Evolutionary conservation across 2,797 vertebrate genomes (phyloP), one percentile per base, ranked within the genome.

Genomic region (Zenarchopterus dispar): DNA sequence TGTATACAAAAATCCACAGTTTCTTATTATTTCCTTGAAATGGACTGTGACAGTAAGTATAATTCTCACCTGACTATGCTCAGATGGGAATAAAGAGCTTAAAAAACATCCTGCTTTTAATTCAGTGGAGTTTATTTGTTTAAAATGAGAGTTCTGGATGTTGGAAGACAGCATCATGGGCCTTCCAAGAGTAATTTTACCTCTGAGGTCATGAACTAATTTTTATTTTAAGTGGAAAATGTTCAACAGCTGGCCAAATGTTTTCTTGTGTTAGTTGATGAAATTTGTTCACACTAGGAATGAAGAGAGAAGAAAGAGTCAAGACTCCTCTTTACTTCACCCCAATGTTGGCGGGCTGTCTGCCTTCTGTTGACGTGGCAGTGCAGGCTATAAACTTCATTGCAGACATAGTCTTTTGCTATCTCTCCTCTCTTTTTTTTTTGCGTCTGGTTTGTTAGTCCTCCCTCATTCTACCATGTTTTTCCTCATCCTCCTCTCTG

Each of bases 361-460:
- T 66, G 73, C 88, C 73, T 70, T 62, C 70, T 85, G 89, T 87
- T 89, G 90, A 93, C 91, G 93, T 94, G 93, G 93, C 93, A 91
- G 80, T 80, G 77, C 75, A 80, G 74, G 67, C 80, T 70, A 11
- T 82, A 82, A 90, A 92, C 84, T 81, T 79, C 79, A 87, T 70
- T 73, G 78, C 92, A 93, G 90, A 93, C 90, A 90, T 84, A 71
- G 77, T 53, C 70, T 72, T 62, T 55, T 56, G 76, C 55, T 59
- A 56, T 78, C 71, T 84, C 77, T 66, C 54, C 61, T 57, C 66
- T 70, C 36, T 51, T 46, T 53, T 33, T 48, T 33, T 39, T 60
- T 42, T 42, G 39, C 39, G 36, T 77, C 54, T 21, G 42, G 56
- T 1, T 77, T 76, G 58, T 62, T 47, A 42, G 54, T 62, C 59